A percentile compares a stretch with the other conserved stretches of the same genome.
phyloP scores from a whole-genome alignment of 92 coral and sea anemone genomes.

The Siderastrea radians region DNA sequence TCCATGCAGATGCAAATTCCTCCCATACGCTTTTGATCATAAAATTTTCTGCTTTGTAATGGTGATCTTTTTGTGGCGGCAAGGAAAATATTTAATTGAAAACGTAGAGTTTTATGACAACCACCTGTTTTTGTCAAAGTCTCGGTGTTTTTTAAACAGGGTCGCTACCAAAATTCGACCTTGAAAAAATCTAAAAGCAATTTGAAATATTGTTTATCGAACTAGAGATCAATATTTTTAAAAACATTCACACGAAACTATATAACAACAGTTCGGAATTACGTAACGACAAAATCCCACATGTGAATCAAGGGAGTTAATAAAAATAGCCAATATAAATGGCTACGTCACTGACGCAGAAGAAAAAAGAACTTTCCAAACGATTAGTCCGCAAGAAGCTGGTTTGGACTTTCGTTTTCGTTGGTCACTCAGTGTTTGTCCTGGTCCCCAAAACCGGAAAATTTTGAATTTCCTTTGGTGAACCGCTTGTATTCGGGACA shows the following conservation, averaged over 20 bases:
- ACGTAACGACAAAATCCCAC: constrained; percentile 16
- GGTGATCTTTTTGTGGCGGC: not conserved
- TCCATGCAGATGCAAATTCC: not conserved
- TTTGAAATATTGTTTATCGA: constrained; percentile 23
- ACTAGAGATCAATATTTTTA: constrained; percentile 1
- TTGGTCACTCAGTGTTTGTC: not conserved
- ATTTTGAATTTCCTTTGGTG: not conserved
- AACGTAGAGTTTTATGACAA: too few relatives aligned
- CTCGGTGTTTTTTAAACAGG: not conserved
- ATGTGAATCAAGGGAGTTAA: not conserved
- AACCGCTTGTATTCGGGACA: not conserved
- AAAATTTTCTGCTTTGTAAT: not conserved
- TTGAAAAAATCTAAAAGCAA: not conserved
- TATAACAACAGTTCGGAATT: constrained; percentile 12
- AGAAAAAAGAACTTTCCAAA: not conserved
- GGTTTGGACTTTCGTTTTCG: not conserved
- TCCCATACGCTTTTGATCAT: not conserved
- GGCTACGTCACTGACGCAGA: not conserved
- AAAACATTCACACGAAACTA: not conserved
- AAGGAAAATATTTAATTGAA: too few relatives aligned
- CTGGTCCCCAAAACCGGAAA: constrained; percentile 19
- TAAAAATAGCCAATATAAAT: not conserved
- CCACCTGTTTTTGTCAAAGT: not conserved
- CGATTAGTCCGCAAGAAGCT: not conserved
- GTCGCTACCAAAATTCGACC: not conserved